Conservation (phyloP, 2,113 vertebrate genomes). For the Cyprinodon tularosa region DNA sequence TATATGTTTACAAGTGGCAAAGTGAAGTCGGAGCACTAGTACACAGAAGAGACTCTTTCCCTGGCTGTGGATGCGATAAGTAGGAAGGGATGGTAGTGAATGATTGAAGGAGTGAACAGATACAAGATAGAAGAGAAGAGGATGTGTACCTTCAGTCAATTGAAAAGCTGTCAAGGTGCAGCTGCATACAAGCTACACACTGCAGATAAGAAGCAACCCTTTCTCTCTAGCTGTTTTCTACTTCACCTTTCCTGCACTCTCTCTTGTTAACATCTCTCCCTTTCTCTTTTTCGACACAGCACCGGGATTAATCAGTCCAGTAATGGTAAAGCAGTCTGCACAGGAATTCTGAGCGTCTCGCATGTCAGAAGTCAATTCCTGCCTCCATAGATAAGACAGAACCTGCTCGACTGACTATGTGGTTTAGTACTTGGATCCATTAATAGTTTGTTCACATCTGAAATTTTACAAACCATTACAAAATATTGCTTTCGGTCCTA, state of each 20-base stretch:
- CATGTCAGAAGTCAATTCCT: conserved; percentile 60
- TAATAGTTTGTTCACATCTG: background rate
- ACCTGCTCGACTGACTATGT: conserved; percentile 33
- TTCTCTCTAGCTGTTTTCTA: conserved; percentile 60
- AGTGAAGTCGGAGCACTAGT: conserved; percentile 31
- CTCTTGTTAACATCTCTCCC: conserved; percentile 28
- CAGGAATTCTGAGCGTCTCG: conserved; percentile 59
- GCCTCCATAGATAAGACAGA: conserved; percentile 58
- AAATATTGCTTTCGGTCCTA: background rate
- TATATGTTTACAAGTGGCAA: conserved; percentile 31
- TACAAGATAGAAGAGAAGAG: conserved; percentile 63
- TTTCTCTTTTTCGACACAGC: conserved; percentile 34
- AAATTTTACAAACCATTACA: background rate
- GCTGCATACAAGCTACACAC: conserved; percentile 71
- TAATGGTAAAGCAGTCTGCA: conserved; percentile 64
- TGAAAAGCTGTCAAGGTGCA: conserved; percentile 78
- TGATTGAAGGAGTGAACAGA: conserved; percentile 56
- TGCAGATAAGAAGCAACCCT: conserved; percentile 71
- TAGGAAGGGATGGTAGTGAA: conserved; percentile 43
- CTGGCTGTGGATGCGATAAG: conserved; percentile 33
- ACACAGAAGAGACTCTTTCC: conserved; percentile 16
- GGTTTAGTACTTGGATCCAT: conserved; percentile 7
- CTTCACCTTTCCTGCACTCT: conserved; percentile 49
- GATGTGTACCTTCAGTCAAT: conserved; percentile 73
- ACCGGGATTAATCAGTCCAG: conserved; percentile 51